Base-by-base conservation (phyloP, 1,140 invertebrate species). In the Galleria mellonella region DNA sequence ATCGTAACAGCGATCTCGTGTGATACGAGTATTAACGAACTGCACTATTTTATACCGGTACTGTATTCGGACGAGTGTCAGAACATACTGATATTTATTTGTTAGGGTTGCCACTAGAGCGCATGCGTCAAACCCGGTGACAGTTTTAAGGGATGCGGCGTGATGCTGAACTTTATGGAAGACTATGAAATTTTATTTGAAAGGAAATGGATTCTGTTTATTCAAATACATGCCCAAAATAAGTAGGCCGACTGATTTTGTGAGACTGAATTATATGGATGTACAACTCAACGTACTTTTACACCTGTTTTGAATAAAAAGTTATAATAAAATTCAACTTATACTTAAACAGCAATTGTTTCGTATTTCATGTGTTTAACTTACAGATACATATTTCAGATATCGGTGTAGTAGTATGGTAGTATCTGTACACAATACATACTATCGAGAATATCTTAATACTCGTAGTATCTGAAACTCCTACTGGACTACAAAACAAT, bases 51-150 rank as follows among this genome's bases (percentile, higher is more conserved):
- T 35, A 14, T 8, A 4, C 8, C 5, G 9, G 32, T 10, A 14
- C 32, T 14, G 32, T 35, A 14, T 35, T 14, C 32, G 14, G 9
- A 11, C 32, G 32, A 15, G 36, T 38, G 9, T 17, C 14, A n/a
- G 36, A 38, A 17, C 17, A 17, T 10, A 40, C 23, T 40, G 38
- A 30, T 29, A 13, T 40, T 29, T 30, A 17, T 4, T 8, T 12
- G 32, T 8, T 40, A n/a, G 28, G 12, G 9, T 40, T 27, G 12
- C 11, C 12, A 40, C n/a, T 8, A 40, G 3, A 9, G 38, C 38
- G 38, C 38, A 40, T 40, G 38, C 38, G 38, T 35, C 28, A 7
- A 29, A 4, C 36, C 38, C 28, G 11, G 10, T 40, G 38, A 31
- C 38, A 40, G 38, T 30, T 30, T 6, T 27, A 23, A 23, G 17